Evolutionary conservation across 2,888 invertebrate genomes (phyloP).

Genomic region (Ophion costatus): DNA sequence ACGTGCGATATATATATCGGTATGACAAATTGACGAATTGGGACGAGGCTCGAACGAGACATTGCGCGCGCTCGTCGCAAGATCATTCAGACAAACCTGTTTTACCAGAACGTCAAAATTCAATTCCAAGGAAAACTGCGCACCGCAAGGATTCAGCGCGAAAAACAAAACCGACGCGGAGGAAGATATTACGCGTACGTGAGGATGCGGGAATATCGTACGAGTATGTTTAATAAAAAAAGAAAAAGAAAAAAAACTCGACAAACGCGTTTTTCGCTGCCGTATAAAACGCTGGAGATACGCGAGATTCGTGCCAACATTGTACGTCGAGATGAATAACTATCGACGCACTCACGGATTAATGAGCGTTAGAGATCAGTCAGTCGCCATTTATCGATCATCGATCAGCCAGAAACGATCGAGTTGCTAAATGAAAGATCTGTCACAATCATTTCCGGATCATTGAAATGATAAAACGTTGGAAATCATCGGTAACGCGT

Average conservation of each 20-base stretch:
- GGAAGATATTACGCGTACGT: constrained; percentile 12
- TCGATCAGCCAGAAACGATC: constrained; percentile 1
- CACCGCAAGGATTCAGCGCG: constrained; percentile 15
- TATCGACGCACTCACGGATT: constrained; percentile 1
- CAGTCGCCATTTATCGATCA: constrained; percentile 32
- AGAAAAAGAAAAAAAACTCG: constrained; percentile 8
- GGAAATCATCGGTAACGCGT: background rate
- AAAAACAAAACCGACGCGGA: constrained; percentile 26
- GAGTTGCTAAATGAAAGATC: background rate
- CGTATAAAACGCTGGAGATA: background rate
- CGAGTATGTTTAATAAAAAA: constrained; percentile 1
- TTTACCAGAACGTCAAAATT: constrained; percentile 42
- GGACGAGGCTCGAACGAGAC: constrained; percentile 52
- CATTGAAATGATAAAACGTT: background rate
- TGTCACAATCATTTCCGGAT: background rate
- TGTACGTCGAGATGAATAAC: constrained; percentile 12
- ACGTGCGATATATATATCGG: constrained; percentile 30
- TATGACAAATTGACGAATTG: constrained; percentile 42
- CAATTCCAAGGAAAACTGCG: constrained; percentile 65
- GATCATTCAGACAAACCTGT: constrained; percentile 58
- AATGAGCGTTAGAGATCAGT: constrained; percentile 37
- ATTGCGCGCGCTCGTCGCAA: constrained; percentile 44
- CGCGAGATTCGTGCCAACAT: constrained; percentile 26
- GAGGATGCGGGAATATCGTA: constrained; percentile 4
- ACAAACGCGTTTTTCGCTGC: constrained; percentile 25